phyloP scores from a whole-genome alignment of 2,113 vertebrate genomes.

The Microtus ochrogaster region DNA sequence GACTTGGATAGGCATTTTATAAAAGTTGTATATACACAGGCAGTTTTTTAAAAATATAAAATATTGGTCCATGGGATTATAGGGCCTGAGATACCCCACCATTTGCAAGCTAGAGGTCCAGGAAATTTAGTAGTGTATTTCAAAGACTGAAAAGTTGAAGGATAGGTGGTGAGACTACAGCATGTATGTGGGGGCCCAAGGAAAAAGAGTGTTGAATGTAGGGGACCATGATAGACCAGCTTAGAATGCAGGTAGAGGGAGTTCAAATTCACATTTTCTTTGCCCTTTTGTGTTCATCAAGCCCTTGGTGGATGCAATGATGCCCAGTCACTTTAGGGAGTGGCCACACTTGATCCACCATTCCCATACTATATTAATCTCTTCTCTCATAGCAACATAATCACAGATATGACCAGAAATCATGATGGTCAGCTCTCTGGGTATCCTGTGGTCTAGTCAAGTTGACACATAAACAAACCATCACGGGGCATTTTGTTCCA shows the following conservation, averaged over 20 bases:
- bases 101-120: neutral
- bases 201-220: neutral
- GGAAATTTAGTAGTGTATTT: neutral
- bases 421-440: neutral
- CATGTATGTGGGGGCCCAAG: neutral
- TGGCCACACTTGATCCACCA: neutral
- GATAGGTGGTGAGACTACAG: neutral
- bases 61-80: neutral
- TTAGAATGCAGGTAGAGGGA: neutral
- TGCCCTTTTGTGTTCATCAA: neutral
- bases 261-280: neutral
- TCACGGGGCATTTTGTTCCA: slow-evolving; percentile 5
- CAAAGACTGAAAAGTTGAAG: neutral
- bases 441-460: neutral
- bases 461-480: neutral
- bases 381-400: neutral
- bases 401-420: neutral
- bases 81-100: neutral
- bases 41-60: neutral
- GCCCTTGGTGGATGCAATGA: neutral
- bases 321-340: neutral
- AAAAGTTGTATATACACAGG: neutral
- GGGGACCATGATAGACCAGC: neutral
- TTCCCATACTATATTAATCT: neutral
- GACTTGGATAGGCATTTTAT: neutral